Conservation (phyloP, 2,113 vertebrate species). For the Balaenoptera acutorostrata region DNA sequence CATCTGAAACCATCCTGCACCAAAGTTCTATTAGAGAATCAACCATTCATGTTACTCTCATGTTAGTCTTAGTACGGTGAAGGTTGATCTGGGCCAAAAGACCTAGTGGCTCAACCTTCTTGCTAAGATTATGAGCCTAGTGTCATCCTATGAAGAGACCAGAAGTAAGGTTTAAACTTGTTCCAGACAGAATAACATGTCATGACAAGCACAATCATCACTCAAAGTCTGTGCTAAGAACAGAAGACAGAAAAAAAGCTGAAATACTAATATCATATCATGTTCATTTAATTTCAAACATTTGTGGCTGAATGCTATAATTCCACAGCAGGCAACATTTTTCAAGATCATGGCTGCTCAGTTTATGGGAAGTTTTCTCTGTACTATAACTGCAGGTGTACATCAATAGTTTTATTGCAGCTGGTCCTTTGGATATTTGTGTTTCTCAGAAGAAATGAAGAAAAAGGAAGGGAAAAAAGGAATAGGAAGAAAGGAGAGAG, state of each 20-base stretch:
- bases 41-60: background rate
- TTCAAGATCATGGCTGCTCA: background rate
- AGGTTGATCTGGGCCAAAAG: background rate
- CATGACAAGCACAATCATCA: background rate
- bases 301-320: background rate
- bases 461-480: background rate
- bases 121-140: background rate
- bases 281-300: background rate
- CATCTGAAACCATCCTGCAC: background rate
- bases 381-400: background rate
- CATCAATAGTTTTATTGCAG: background rate
- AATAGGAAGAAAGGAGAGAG: background rate
- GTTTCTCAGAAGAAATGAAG: background rate
- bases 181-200: background rate
- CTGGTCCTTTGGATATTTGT: background rate
- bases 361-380: background rate
- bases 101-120: background rate
- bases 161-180: background rate
- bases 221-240: conserved; percentile 1
- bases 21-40: background rate
- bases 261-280: background rate
- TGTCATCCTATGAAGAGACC: background rate
- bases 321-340: background rate
- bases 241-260: background rate
- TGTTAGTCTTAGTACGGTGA: background rate